phyloP scores from a whole-genome alignment of 2,888 invertebrate species.

The Microplitis deprimator region DNA sequence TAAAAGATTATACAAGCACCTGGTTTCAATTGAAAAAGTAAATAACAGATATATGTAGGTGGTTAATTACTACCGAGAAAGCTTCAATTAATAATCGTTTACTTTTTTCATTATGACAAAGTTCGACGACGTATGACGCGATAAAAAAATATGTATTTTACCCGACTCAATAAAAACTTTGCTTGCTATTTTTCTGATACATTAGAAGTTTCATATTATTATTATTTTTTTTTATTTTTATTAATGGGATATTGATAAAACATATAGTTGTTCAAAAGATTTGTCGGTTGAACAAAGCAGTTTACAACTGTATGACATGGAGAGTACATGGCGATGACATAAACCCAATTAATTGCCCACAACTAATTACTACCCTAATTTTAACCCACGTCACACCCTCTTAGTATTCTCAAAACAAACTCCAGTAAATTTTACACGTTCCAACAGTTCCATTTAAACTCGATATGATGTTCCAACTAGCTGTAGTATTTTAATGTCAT shows the following conservation, averaged over 20 bases:
- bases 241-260: too few relatives aligned
- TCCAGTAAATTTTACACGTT: background rate
- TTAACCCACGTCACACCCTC: background rate
- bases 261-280: too few relatives aligned
- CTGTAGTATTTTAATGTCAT: background rate
- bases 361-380: background rate
- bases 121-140: background rate
- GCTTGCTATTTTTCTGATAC: too few relatives aligned
- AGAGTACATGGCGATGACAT: slow-evolving; percentile 48
- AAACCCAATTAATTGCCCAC: slow-evolving; percentile 43
- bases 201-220: too few relatives aligned
- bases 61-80: background rate
- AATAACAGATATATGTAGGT: background rate
- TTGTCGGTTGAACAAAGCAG: background rate
- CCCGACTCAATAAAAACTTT: too few relatives aligned
- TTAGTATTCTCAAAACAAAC: background rate
- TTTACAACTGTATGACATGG: background rate
- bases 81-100: slow-evolving; percentile 8
- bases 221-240: too few relatives aligned
- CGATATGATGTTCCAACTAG: background rate
- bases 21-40: background rate
- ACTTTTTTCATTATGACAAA: background rate
- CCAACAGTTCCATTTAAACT: background rate
- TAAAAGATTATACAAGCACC: background rate
- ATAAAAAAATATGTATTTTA: too few relatives aligned